Evolutionary conservation across 64 coral and sea anemone genomes (phyloP), one percentile per base, ranked within the genome.

Genomic region (Montipora foliosa): DNA sequence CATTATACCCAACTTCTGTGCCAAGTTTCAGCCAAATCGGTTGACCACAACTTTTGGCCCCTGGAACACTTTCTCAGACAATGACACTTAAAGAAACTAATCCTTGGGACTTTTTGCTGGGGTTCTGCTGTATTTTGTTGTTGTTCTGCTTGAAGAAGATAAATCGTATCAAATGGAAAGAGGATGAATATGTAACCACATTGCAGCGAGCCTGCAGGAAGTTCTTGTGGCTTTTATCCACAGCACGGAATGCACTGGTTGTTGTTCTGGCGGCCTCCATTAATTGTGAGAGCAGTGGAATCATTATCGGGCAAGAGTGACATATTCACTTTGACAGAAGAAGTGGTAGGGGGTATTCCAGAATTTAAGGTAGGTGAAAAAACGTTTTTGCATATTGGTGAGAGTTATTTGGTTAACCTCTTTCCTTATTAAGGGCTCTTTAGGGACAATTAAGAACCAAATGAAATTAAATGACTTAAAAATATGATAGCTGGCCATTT

Each of bases 51-150:
- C n/a, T n/a, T n/a, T n/a, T n/a, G n/a, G n/a, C n/a, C n/a, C n/a
- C n/a, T n/a, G n/a, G n/a, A n/a, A n/a, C n/a, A n/a, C n/a, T n/a
- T n/a, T n/a, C n/a, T n/a, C n/a, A n/a, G n/a, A n/a, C n/a, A n/a
- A n/a, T n/a, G n/a, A n/a, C n/a, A n/a, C n/a, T n/a, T n/a, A 62
- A 47, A 81, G 47, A 96, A 16, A 94, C 93, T 49, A 96, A 92
- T 8, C 80, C 69, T 14, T 94, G 92, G 89, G 98, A 99, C 78
- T 17, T 99, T 12, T 68, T 99, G 12, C 86, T 99, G 8, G 95
- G 98, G 19, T 46, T 67, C 2, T 49, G 79, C 62, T 99, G 98
- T 57, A 96, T 99, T 77, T 52, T 86, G 20, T 44, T 94, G 49
- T 87, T 99, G 45, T 12, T 94, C 2, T 37, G 89, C 62, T 49